Percentiles rank a stretch among this genome's conserved stretches.
Evolutionary conservation across 2,888 invertebrate species (phyloP).

Genomic region (Abrostola tripartita): DNA sequence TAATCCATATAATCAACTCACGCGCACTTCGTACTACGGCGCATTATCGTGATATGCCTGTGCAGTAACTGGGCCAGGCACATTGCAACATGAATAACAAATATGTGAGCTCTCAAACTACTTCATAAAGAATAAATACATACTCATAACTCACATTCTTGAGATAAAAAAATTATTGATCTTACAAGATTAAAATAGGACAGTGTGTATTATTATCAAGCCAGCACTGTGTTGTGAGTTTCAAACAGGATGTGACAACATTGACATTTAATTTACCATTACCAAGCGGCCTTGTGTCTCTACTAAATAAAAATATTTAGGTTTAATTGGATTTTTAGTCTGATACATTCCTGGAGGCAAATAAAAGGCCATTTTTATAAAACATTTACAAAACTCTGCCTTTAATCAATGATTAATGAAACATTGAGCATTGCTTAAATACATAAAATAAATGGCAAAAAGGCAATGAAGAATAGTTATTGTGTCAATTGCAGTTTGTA

Average conservation of each 20-base stretch:
- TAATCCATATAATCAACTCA: conserved; percentile 31
- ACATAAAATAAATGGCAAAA: conserved; percentile 42
- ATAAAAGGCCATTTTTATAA: neutral
- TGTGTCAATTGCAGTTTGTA: conserved; percentile 83
- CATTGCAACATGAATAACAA: conserved; percentile 51
- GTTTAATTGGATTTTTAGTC: no score
- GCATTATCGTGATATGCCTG: conserved; percentile 51
- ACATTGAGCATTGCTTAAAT: conserved; percentile 39
- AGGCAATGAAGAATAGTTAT: conserved; percentile 38
- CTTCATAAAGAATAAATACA: conserved; percentile 17
- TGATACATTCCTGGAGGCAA: no score
- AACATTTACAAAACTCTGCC: conserved; percentile 48
- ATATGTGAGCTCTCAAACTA: conserved; percentile 29
- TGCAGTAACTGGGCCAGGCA: conserved; percentile 57
- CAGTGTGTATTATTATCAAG: conserved; percentile 2
- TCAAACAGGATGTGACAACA: conserved; percentile 48
- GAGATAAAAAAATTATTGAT: neutral
- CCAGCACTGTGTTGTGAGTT: conserved; percentile 29
- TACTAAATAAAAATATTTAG: no score
- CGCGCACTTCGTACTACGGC: conserved; percentile 36
- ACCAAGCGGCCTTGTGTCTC: conserved; percentile 58
- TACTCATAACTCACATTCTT: conserved; percentile 5
- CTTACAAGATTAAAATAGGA: conserved; percentile 8
- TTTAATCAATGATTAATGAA: conserved; percentile 40
- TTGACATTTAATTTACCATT: conserved; percentile 53